Evolutionary conservation across 2,888 invertebrate genomes (phyloP), one percentile per base, ranked within the genome.

Genomic region (Drosophila barbarae): DNA sequence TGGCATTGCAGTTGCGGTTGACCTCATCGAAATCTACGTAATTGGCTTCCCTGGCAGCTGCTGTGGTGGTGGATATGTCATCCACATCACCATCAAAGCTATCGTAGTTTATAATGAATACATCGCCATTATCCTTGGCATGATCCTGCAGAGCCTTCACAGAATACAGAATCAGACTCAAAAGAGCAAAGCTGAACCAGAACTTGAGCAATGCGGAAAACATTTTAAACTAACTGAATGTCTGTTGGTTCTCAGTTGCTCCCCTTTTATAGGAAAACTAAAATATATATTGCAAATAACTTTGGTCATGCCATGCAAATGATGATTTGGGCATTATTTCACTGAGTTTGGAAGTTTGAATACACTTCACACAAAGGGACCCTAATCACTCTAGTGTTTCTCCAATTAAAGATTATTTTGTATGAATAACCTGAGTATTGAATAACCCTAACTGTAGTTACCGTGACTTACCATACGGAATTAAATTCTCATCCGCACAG

Each of bases 1-100:
- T 91, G 1, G 91, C 89, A 76, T 92, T 92, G 67, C 92, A 92
- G 5, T 86, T 79, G 5, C 82, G 86, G 89, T 91, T 90, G 8
- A 90, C 81, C 1, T 83, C 85, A 39, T 88, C 80, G 4, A 91
- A 72, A 76, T 91, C 89, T 13, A 90, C 57, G 18, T 39, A 71
- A 10, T 50, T 63, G 5, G 63, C 38, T 26, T 50, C 63, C 26
- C n/a, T 60, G 3, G 70, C 60, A 5, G 59, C 55, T 39, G 46
- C 7, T 3, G 70, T 76, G 1, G 70, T 71, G 5, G 76, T 71
- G 18, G 75, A 66, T 49, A 73, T 69, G 28, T 75, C 80, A 47
- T 83, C 72, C 39, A 75, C 30, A 54, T 81, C 72, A 39, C 82
- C 77, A 71, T 77, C 74, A 5, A 80, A 80, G 21, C 66, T 74